Conservation (phyloP, 2,113 vertebrate genomes). For the Panurus biarmicus region DNA sequence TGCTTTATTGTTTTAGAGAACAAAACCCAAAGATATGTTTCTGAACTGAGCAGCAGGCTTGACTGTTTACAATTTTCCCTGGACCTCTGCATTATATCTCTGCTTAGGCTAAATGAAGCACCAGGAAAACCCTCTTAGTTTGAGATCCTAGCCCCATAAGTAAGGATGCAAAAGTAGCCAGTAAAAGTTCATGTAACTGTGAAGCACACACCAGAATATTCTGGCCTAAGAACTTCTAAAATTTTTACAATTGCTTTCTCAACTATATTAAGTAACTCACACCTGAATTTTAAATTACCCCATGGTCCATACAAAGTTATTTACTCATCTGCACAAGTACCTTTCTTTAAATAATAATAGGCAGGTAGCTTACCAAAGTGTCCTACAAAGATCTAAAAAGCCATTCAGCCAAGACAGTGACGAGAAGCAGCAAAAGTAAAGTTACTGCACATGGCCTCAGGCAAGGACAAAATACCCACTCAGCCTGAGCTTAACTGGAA, state of each 20-base stretch:
- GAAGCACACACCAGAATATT: not conserved
- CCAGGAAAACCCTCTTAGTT: not conserved
- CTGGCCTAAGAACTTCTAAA: not conserved
- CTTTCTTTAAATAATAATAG: not conserved
- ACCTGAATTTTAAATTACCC: not conserved
- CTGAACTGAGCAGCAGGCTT: not conserved
- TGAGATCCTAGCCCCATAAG: not conserved
- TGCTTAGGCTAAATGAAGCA: not conserved
- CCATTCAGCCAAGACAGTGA: not conserved
- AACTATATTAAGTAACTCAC: not conserved
- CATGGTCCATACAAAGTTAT: not conserved
- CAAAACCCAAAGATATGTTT: not conserved
- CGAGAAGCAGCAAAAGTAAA: not conserved
- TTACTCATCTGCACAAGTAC: not conserved
- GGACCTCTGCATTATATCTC: not conserved
- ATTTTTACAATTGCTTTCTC: not conserved
- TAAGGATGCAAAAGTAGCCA: not conserved
- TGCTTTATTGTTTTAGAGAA: not conserved
- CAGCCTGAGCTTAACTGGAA: not conserved
- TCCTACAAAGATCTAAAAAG: not conserved
- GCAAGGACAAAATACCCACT: accelerated
- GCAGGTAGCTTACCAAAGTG: not conserved
- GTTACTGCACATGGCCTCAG: not conserved
- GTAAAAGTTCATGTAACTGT: accelerated
- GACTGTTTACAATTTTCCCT: not conserved